Base-by-base conservation (phyloP, 92 coral and sea anemone genomes). In the Phenganax stokvisi region DNA sequence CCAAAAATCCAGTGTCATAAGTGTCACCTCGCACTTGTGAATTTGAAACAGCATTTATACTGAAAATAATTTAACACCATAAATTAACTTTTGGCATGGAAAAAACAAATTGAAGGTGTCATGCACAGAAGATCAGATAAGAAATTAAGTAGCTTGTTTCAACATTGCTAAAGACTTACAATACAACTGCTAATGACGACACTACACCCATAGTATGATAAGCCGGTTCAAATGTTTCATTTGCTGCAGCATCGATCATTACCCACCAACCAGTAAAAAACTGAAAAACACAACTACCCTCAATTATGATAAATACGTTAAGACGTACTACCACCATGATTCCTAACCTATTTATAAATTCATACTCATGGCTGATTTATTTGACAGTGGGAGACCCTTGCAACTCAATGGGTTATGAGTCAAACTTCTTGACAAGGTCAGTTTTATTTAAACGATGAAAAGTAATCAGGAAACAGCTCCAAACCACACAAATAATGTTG, bases 181-280 rank as follows among this genome's bases (percentile, higher is more conserved):
- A 90, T 47, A 94, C 90, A 51, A 94, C 85, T 10, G 97, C 98
- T 53, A 94, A 51, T 0, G 97, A 85, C 8, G 98, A 84, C 60
- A 94, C 85, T 27, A 90, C 98, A 6, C 96, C 98, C 61, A 91
- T 87, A 7, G 97, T 85, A 56, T 94, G 97, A 60, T 81, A 94
- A 6, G 97, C 97, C 62, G 96, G 97, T 55, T 90, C 91, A 90
- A 92, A 94, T 0, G 69, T 11, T 60, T 27, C 76, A 11, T 57
- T 83, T 59, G 92, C 92, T 3, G 90, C 91, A 80, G 90, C 97
- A 83, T 94, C 98, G 76, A 94, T 94, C 29, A 94, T 56, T 51
- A 94, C 88, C 98, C 98, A 94, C 98, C 98, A 94, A 25, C 98
- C 98, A 81, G 86, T 89, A 76, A 85, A 89, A 81, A 94, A 94